Percentiles rank a stretch among this genome's conserved stretches.
Evolutionary conservation across 2,797 vertebrate species (phyloP).

Genomic region (Nannoperca australis): DNA sequence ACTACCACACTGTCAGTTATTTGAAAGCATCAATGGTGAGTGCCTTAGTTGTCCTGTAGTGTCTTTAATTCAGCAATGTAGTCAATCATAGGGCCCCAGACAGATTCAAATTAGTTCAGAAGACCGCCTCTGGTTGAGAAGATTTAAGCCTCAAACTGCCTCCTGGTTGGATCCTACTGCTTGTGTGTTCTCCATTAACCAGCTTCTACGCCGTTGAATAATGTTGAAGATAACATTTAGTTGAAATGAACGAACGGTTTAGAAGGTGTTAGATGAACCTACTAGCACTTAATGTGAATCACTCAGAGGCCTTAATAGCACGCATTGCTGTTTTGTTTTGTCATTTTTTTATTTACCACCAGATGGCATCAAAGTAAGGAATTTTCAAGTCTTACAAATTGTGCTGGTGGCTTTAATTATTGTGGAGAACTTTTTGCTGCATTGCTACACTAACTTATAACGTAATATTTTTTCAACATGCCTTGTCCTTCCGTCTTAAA

Average conservation of each 20-base stretch:
- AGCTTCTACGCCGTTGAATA: background rate
- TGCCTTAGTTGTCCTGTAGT: too few species aligned
- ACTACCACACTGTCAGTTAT: too few species aligned
- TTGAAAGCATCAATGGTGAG: too few species aligned
- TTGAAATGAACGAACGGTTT: background rate
- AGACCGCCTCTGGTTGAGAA: too few species aligned
- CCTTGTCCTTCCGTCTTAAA: background rate
- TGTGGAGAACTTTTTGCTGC: background rate
- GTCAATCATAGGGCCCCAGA: too few species aligned
- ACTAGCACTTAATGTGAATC: background rate
- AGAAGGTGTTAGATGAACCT: background rate
- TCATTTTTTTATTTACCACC: background rate
- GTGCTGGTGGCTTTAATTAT: background rate
- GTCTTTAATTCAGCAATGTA: too few species aligned
- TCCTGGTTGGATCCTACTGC: too few species aligned
- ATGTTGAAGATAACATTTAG: background rate
- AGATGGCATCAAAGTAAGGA: background rate
- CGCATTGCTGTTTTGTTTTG: background rate
- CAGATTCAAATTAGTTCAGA: too few species aligned
- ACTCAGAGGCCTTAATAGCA: background rate
- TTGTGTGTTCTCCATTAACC: background rate
- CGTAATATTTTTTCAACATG: background rate
- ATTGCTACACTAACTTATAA: background rate
- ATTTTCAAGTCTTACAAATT: too few species aligned
- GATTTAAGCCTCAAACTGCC: too few species aligned